A percentile compares a stretch with the other conserved stretches of the same genome.
Evolutionary conservation across 2,113 vertebrate genomes (phyloP).

Genomic region (Halcyon malimbica): DNA sequence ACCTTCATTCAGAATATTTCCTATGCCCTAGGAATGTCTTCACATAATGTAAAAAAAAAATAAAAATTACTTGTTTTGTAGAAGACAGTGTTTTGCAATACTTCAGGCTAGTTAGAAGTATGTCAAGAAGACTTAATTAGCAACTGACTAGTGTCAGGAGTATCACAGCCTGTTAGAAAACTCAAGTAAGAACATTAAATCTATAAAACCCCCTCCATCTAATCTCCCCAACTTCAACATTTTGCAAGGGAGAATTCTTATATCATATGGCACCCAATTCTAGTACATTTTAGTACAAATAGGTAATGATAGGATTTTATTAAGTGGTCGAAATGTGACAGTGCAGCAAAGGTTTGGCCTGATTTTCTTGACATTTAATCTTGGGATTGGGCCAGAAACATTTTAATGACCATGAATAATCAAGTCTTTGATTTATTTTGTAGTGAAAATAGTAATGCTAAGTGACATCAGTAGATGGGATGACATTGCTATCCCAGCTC

Average conservation of each 20-base stretch:
- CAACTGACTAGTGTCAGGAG: not conserved
- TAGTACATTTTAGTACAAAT: not conserved
- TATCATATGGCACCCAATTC: not conserved
- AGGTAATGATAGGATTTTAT: not conserved
- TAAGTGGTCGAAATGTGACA: not conserved
- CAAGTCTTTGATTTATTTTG: not conserved
- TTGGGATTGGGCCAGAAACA: not conserved
- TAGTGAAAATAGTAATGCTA: not conserved
- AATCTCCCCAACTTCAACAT: not conserved
- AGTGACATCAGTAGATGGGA: not conserved
- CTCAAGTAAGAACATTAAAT: slow-evolving; percentile 19
- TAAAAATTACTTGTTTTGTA: not conserved
- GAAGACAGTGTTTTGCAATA: slow-evolving; percentile 28
- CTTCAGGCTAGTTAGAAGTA: slow-evolving; percentile 30
- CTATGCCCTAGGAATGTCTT: slow-evolving; percentile 39
- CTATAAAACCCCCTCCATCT: not conserved
- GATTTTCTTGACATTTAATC: not conserved
- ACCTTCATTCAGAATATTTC: slow-evolving; percentile 27
- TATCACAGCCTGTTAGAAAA: not conserved
- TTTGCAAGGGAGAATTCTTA: not conserved
- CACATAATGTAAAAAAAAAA: slow-evolving; percentile 11
- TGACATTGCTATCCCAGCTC: not conserved
- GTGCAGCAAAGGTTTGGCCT: not conserved
- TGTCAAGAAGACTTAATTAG: slow-evolving; percentile 59
- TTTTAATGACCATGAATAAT: not conserved